These are phyloP conservation scores for Thyatira batis DNA, from an alignment of 2,888 invertebrate genomes.

Conservation along the genomic window DNA sequence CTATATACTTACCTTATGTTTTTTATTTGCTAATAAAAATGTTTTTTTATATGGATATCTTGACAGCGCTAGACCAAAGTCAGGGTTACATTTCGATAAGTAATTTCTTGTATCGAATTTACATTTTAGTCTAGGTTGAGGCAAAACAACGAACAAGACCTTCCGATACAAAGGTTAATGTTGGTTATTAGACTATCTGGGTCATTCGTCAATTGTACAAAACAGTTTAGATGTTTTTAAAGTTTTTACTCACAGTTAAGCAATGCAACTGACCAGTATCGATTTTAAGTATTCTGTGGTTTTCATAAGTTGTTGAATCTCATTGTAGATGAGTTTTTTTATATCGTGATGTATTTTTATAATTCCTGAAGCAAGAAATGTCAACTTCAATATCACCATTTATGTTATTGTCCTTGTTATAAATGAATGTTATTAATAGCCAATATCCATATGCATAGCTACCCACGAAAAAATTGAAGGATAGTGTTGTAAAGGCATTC, in stretches of 20 bases:
- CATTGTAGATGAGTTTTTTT: neutral
- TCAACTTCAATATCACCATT: too few relatives aligned
- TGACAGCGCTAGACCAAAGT: too few relatives aligned
- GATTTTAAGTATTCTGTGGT: neutral
- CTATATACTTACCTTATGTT: too few relatives aligned
- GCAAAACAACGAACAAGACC: neutral
- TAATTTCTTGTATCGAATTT: neutral
- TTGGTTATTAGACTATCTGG: constrained; percentile 7
- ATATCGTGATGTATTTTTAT: neutral
- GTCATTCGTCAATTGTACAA: constrained; percentile 9
- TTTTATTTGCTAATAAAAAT: too few relatives aligned
- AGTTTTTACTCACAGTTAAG: neutral
- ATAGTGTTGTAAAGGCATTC: neutral
- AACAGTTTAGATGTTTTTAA: constrained; percentile 3
- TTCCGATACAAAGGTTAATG: neutral
- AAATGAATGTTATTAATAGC: too few relatives aligned
- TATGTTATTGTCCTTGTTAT: too few relatives aligned
- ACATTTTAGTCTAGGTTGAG: neutral
- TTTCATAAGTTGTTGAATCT: neutral
- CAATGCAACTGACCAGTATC: neutral
- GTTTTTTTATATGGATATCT: too few relatives aligned
- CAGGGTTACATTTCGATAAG: too few relatives aligned
- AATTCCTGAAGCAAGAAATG: too few relatives aligned
- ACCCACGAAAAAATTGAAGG: neutral
- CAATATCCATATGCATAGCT: too few relatives aligned